Evolutionary conservation across 1,140 invertebrate genomes (phyloP), one percentile per base, ranked within the genome.

Genomic region (Drosophila suzukii): DNA sequence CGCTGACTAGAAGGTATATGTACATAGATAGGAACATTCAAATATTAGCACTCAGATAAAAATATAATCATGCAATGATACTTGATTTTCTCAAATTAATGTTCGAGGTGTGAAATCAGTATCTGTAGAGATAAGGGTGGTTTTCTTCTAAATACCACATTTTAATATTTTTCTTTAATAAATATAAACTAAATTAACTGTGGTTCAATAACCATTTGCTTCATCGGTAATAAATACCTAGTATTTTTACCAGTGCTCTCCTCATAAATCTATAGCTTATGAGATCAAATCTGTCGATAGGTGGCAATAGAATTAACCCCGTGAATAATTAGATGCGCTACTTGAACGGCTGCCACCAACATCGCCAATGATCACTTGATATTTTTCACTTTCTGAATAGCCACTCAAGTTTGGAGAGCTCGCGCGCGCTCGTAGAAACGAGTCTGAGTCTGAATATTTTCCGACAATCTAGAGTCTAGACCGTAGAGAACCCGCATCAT

Each of bases 321-420:
- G 63, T 74, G 73, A 73, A 74, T 81, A 81, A 67, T 82, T 54
- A 74, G 74, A 49, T 58, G 62, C 46, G 70, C 50, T 46, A 27
- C 71, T 60, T 51, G 49, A 66, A 44, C 39, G 50, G 47, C 63
- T 81, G 77, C 70, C 81, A 84, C 61, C 81, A 84, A 60, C 59
- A 59, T 75, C 65, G 65, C 44, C 47, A 36, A 55, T 50, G 70
- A 75, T 56, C 72, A 75, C 71, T 83, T 83, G 57, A 80, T 62
- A 49, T 79, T 75, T 75, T 20, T 34, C 38, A 36, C 30, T 63
- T 49, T 62, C 38, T 76, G 57, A 47, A 71, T 75, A 50, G 57
- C 65, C 81, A 72, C 81, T 84, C 30, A 51, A 80, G 43, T 54
- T 43, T 63, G 46, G 20, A 73, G 44, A 54, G 32, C 20, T 56